These are phyloP conservation scores for Helicoverpa armigera DNA, from an alignment of 1,140 invertebrate genomes.

Conservation along the genomic window DNA sequence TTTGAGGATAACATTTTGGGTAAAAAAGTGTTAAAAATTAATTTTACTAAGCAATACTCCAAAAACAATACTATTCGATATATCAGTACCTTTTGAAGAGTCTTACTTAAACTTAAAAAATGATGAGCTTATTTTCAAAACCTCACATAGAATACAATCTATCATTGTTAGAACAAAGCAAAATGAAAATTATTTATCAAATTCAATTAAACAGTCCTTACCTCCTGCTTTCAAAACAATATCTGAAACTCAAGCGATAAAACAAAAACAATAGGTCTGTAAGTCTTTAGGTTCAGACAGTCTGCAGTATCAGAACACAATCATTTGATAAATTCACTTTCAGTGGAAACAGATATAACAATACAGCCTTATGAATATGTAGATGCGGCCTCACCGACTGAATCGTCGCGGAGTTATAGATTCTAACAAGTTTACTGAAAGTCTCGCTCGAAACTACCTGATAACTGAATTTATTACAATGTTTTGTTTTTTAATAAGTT, in stretches of 20 bases:
- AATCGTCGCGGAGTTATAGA: not conserved
- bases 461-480: not conserved
- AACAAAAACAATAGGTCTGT: not conserved
- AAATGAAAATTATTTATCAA: too few relatives aligned
- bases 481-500: too few relatives aligned
- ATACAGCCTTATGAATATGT: conserved; percentile 19
- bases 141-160: too few relatives aligned
- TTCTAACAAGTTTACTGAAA: not conserved
- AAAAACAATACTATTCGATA: too few relatives aligned
- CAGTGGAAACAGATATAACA: not conserved
- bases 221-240: not conserved
- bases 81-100: not conserved
- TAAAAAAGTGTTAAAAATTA: too few relatives aligned
- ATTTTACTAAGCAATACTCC: too few relatives aligned
- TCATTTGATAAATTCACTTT: conserved; percentile 3
- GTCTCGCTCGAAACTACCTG: not conserved
- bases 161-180: too few relatives aligned
- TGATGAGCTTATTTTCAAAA: too few relatives aligned
- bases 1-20: too few relatives aligned
- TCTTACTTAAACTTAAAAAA: not conserved
- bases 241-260: not conserved
- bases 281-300: not conserved
- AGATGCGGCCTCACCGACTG: not conserved
- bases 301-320: not conserved
- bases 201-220: too few relatives aligned